Conservation (phyloP, 2,888 invertebrate species). For the Drosophila merina region DNA sequence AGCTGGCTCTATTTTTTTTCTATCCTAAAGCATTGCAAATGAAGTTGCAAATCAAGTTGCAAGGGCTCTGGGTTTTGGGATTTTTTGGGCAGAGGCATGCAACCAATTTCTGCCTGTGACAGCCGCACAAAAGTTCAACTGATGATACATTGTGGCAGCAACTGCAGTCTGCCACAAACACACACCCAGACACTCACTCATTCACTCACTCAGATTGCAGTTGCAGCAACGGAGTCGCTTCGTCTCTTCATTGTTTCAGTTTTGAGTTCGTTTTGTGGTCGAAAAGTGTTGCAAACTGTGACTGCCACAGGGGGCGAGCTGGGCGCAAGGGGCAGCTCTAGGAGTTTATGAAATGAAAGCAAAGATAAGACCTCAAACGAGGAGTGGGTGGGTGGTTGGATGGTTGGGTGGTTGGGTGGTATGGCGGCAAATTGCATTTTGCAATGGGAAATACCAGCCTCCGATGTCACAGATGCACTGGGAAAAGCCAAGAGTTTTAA, state of each 20-base stretch:
- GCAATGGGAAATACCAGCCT: slow-evolving; percentile 41
- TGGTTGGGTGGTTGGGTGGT: slow-evolving; percentile 48
- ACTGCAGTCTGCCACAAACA: slow-evolving; percentile 61
- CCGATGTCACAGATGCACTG: slow-evolving; percentile 50
- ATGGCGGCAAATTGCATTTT: slow-evolving; percentile 73
- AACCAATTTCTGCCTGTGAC: slow-evolving; percentile 74
- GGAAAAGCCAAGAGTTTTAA: not conserved
- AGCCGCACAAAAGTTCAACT: slow-evolving; percentile 73
- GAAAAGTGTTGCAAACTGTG: slow-evolving; percentile 70
- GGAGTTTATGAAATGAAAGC: slow-evolving; percentile 75
- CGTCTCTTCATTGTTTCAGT: slow-evolving; percentile 69
- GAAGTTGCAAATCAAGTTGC: slow-evolving; percentile 76
- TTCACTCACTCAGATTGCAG: slow-evolving; percentile 56
- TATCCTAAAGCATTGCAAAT: slow-evolving; percentile 52
- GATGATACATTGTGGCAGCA: slow-evolving; percentile 76
- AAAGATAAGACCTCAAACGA: slow-evolving; percentile 66
- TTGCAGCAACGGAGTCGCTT: slow-evolving; percentile 60
- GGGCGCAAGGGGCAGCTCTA: slow-evolving; percentile 46
- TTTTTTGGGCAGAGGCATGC: slow-evolving; percentile 52
- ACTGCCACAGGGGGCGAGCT: slow-evolving; percentile 34
- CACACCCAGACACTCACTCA: slow-evolving; percentile 23
- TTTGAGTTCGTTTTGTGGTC: slow-evolving; percentile 63
- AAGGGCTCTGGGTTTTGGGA: slow-evolving; percentile 22
- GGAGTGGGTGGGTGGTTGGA: slow-evolving; percentile 44
- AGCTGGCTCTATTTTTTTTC: slow-evolving; percentile 1